Evolutionary conservation across 2,888 invertebrate genomes (phyloP).

Genomic region (Parnassius smintheus): DNA sequence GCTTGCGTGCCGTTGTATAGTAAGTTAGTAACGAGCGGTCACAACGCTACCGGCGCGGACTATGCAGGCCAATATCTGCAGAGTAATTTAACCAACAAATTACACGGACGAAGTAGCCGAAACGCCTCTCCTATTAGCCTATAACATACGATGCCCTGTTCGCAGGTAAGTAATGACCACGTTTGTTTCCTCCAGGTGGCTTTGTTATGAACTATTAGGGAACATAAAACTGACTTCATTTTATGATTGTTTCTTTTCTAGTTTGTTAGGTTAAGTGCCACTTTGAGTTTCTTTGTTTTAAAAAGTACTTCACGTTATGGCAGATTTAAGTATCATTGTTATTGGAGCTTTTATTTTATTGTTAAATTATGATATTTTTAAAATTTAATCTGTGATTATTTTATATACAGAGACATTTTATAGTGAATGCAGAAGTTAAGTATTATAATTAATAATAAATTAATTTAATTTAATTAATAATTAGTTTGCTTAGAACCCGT

Average conservation of each 20-base stretch:
- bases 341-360: not conserved
- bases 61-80: not conserved
- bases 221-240: slow-evolving; percentile 6
- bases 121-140: not conserved
- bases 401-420: too few species aligned
- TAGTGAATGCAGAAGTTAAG: too few species aligned
- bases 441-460: too few species aligned
- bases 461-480: too few species aligned
- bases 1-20: not conserved
- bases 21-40: not conserved
- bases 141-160: not conserved
- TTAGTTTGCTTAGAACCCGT: too few species aligned
- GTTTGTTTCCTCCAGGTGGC: not conserved
- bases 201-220: slow-evolving; percentile 2
- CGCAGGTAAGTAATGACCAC: not conserved
- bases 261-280: slow-evolving; percentile 2
- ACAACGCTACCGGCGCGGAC: not conserved
- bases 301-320: not conserved
- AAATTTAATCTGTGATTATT: not conserved
- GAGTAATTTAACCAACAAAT: slow-evolving; percentile 3
- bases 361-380: not conserved
- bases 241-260: slow-evolving; percentile 3
- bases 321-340: not conserved
- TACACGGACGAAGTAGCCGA: not conserved
- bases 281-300: not conserved